Evolutionary conservation across 2,113 vertebrate species (phyloP).

Genomic region (Erythrolamprus reginae): DNA sequence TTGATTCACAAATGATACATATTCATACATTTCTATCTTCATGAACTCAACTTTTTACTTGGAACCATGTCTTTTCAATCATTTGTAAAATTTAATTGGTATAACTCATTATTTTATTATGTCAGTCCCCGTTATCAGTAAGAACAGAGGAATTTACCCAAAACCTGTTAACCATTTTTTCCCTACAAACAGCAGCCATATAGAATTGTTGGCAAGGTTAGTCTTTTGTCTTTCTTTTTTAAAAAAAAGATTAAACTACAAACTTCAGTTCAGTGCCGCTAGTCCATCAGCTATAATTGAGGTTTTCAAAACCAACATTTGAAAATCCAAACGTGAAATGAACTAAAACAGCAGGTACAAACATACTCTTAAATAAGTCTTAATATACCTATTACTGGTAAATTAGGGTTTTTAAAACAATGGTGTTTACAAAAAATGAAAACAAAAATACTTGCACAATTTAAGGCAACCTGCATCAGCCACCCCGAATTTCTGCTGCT

Average conservation of each 20-base stretch:
- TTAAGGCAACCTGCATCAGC: not conserved
- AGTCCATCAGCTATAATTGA: not conserved
- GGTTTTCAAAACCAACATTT: constrained; percentile 18
- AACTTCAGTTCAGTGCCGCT: not conserved
- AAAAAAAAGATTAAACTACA: not conserved
- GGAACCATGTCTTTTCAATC: not conserved
- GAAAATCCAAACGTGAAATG: not conserved
- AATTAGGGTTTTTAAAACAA: constrained; percentile 20
- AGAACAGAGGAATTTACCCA: not conserved
- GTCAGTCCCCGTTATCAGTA: not conserved
- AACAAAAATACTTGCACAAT: constrained; percentile 15
- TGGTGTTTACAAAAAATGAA: constrained; percentile 2
- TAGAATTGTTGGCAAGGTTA: not conserved
- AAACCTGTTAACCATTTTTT: not conserved
- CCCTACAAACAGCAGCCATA: not conserved
- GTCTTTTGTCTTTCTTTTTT: not conserved
- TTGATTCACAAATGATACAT: not conserved
- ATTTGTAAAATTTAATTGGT: not conserved
- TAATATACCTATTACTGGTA: constrained; percentile 22
- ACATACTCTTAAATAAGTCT: constrained; percentile 8
- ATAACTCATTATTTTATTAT: not conserved
- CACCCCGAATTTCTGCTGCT: not conserved
- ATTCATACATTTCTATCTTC: not conserved
- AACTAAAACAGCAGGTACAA: not conserved
- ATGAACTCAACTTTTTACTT: not conserved